Evolutionary conservation across 2,888 invertebrate species (phyloP).

Genomic region (Chloroclysta siterata): DNA sequence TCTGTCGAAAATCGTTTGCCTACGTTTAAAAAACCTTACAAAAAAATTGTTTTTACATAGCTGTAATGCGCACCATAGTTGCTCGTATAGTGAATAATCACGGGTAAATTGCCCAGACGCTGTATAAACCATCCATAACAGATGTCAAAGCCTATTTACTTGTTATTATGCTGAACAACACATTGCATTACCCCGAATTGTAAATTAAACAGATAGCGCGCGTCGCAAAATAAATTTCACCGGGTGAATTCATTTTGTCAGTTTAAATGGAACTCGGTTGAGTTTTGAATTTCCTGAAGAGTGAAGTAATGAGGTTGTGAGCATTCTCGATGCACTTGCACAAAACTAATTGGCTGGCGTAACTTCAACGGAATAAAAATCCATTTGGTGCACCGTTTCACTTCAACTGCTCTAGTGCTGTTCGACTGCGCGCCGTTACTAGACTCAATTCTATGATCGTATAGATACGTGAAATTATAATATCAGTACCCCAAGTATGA

Average conservation of each 20-base stretch:
- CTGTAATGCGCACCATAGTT: too few species aligned
- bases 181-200: constrained; percentile 14
- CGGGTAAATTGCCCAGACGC: neutral
- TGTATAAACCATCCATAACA: neutral
- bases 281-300: constrained; percentile 56
- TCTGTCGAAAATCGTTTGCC: too few species aligned
- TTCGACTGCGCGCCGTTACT: constrained; percentile 31
- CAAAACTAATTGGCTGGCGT: constrained; percentile 73
- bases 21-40: too few species aligned
- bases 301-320: constrained; percentile 62
- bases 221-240: constrained; percentile 24
- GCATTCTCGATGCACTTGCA: constrained; percentile 72
- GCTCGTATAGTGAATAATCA: neutral
- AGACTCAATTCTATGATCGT: neutral
- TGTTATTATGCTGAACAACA: constrained; percentile 12
- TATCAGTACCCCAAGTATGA: too few species aligned
- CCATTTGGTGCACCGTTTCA: constrained; percentile 63
- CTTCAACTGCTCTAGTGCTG: constrained; percentile 53
- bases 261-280: constrained; percentile 47
- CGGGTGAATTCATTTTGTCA: constrained; percentile 38
- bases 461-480: neutral
- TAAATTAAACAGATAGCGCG: constrained; percentile 27
- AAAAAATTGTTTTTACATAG: too few species aligned
- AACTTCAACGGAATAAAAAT: constrained; percentile 73
- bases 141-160: neutral